These are phyloP conservation scores for Rhabdomys dilectus DNA, from an alignment of 2,113 vertebrate genomes.

Conservation along the genomic window DNA sequence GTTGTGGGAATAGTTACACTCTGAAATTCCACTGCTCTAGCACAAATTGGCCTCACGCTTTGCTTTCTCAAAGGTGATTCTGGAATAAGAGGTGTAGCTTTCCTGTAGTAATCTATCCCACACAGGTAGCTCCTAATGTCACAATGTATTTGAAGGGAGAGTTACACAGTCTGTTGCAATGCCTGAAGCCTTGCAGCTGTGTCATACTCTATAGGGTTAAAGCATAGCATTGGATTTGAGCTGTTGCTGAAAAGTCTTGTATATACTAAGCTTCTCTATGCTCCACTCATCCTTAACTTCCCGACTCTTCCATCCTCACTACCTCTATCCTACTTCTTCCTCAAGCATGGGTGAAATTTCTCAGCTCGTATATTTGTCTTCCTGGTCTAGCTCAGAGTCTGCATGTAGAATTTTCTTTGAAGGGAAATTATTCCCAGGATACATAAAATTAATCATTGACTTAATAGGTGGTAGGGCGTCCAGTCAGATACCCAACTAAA, in stretches of 20 bases:
- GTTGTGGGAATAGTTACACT: not conserved
- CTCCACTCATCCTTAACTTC: not conserved
- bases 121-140: not conserved
- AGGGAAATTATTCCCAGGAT: not conserved
- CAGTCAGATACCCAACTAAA: not conserved
- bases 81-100: not conserved
- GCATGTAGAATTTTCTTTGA: not conserved
- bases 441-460: not conserved
- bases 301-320: not conserved
- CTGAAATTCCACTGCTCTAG: not conserved
- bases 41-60: not conserved
- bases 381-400: not conserved
- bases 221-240: not conserved
- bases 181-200: not conserved
- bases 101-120: not conserved
- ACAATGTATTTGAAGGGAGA: not conserved
- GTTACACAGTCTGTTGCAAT: not conserved
- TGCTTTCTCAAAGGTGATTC: not conserved
- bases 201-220: not conserved
- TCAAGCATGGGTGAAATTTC: not conserved
- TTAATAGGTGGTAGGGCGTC: not conserved
- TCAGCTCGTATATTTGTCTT: not conserved
- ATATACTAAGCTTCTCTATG: not conserved
- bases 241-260: not conserved
- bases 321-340: not conserved